phyloP scores from a whole-genome alignment of 2,113 vertebrate species.

The Agelaius tricolor region DNA sequence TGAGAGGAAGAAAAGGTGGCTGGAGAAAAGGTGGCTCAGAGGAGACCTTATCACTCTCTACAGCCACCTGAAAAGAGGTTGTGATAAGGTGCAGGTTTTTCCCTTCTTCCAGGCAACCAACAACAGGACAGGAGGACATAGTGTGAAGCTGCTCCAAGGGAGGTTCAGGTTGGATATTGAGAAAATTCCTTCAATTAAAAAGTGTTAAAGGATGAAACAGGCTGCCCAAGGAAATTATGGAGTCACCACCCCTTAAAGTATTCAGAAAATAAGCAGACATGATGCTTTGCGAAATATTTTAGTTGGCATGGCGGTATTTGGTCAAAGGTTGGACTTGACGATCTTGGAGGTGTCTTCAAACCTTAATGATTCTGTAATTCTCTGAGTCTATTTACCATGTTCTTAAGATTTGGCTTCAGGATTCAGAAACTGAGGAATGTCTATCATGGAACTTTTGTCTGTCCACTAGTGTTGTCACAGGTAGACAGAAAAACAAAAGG shows the following conservation, averaged over 20 bases:
- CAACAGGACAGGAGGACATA: neutral
- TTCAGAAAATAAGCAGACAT: neutral
- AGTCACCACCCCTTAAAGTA: neutral
- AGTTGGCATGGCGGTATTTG: rapidly evolving
- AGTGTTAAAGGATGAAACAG: neutral
- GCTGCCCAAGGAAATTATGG: neutral
- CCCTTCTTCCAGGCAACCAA: neutral
- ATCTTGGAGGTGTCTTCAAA: neutral
- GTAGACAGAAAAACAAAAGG: neutral
- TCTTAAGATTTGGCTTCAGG: neutral
- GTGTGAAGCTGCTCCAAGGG: neutral
- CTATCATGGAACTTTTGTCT: neutral
- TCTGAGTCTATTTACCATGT: neutral
- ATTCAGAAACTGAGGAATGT: neutral
- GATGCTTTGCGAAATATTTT: neutral
- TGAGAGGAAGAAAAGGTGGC: neutral
- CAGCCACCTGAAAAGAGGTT: neutral
- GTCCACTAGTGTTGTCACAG: neutral
- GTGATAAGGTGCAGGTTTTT: too few species aligned
- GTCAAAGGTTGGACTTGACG: neutral
- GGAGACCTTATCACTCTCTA: neutral
- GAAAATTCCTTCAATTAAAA: neutral
- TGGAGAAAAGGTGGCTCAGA: neutral
- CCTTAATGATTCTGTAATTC: neutral
- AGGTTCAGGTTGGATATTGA: neutral